Evolutionary conservation across 2,888 invertebrate genomes (phyloP).

Genomic region (Litoditis marina): DNA sequence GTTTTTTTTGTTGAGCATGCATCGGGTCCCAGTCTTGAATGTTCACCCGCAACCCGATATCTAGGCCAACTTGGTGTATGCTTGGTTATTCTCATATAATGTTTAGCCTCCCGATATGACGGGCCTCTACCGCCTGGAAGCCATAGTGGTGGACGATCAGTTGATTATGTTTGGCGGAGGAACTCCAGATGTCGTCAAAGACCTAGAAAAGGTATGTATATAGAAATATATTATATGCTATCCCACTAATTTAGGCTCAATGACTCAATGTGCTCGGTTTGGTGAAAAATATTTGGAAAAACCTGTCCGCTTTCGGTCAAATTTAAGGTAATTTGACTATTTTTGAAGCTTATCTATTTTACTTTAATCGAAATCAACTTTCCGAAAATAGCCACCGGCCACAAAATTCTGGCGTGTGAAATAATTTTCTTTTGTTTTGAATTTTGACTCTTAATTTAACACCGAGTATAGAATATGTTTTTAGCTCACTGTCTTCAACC

Average conservation of each 20-base stretch:
- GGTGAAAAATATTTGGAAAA: too few relatives aligned
- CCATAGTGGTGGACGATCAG: slow-evolving; percentile 23
- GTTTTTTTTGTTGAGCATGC: too few relatives aligned
- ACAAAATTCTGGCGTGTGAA: background rate
- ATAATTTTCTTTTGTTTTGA: too few relatives aligned
- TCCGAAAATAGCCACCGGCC: background rate
- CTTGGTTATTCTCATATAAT: background rate
- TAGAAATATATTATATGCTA: too few relatives aligned
- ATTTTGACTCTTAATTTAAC: background rate
- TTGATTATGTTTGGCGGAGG: slow-evolving; percentile 48
- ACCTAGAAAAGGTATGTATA: slow-evolving; percentile 6
- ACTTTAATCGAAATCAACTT: background rate
- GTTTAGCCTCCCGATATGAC: background rate
- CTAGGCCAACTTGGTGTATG: background rate
- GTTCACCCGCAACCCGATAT: too few relatives aligned
- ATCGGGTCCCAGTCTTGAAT: too few relatives aligned
- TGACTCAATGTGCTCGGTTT: too few relatives aligned
- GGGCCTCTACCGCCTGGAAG: slow-evolving; percentile 43
- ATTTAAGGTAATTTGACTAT: too few relatives aligned
- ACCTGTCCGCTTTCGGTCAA: too few relatives aligned
- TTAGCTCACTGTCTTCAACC: background rate
- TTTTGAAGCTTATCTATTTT: too few relatives aligned
- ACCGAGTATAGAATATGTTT: background rate
- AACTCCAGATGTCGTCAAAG: slow-evolving; percentile 15
- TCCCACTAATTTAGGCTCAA: too few relatives aligned